Conservation (phyloP, 2,113 vertebrate species). For the Corythornis cristatus region DNA sequence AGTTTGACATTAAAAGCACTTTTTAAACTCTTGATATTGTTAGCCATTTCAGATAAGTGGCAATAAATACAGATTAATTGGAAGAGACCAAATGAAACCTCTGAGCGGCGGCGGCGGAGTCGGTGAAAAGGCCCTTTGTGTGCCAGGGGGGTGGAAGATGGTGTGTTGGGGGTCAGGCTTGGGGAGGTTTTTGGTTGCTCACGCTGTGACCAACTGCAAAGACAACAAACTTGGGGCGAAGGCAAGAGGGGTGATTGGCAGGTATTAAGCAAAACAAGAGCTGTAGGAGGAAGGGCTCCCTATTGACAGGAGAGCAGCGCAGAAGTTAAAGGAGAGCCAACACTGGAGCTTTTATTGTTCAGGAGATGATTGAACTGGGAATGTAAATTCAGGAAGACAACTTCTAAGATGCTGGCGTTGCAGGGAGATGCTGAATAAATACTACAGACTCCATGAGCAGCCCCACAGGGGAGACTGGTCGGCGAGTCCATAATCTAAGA, state of each 20-base stretch:
- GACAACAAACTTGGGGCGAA: conserved; percentile 73
- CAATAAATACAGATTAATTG: conserved; percentile 79
- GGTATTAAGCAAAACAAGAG: conserved; percentile 57
- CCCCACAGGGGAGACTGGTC: background rate
- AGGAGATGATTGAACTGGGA: background rate
- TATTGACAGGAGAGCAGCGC: background rate
- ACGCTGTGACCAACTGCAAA: conserved; percentile 68
- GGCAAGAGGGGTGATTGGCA: conserved; percentile 52
- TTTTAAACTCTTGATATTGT: conserved; percentile 74
- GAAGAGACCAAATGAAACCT: conserved; percentile 63
- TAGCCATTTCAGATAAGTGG: conserved; percentile 77
- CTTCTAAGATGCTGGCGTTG: background rate
- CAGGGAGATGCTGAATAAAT: background rate
- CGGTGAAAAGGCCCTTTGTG: conserved; percentile 73
- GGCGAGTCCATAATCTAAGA: background rate
- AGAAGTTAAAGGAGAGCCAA: background rate
- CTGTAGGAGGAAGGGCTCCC: conserved; percentile 9
- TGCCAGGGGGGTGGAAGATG: conserved; percentile 38
- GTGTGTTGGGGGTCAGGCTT: conserved; percentile 41
- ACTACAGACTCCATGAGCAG: background rate
- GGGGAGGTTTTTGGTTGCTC: conserved; percentile 70
- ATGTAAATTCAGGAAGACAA: conserved; percentile 33
- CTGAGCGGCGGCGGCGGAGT: background rate
- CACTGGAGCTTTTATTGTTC: conserved; percentile 41
- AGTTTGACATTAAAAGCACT: conserved; percentile 75